Evolutionary conservation across 1,140 invertebrate genomes (phyloP), one percentile per base, ranked within the genome.

Genomic region (Drosophila suzukii): DNA sequence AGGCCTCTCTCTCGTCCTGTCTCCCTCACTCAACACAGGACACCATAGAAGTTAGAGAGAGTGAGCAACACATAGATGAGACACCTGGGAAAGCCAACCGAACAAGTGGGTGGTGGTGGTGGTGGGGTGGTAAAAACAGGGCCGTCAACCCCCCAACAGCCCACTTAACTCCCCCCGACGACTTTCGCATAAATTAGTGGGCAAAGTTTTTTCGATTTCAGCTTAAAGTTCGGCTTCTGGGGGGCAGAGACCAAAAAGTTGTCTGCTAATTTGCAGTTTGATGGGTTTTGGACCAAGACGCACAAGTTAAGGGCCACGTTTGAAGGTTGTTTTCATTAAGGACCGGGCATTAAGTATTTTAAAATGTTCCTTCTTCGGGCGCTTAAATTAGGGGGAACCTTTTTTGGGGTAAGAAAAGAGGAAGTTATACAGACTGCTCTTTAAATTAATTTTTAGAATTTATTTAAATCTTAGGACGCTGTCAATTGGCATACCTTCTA

Each of bases 171-270:
- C 17, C 53, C 51, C 56, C 63, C 24, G n/a, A 12, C 24, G 43
- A 46, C 57, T 27, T 58, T 65, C 59, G 62, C 73, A 86, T 84
- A 84, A 76, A 84, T 79, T 80, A 80, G 53, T 71, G 61, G 27
- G 27, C 54, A 59, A 75, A 67, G 38, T 49, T 61, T 55, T 70
- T 81, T 61, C 44, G 44, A 73, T 63, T 68, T 65, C 49, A 84
- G 49, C 62, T 75, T 62, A 75, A 75, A 82, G 63, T 76, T 76
- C 17, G 15, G 6, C 30, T 27, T 53, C 53, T 41, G 11, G 27
- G 12, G 30, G 8, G 34, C 15, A n/a, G 20, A 27, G 34, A 46
- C 5, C 7, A 32, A 24, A 10, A 49, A 49, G 36, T 30, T 55
- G 12, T 24, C 55, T 24, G 57, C 66, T 77, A 70, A 77, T 77